These are phyloP conservation scores for Tuberolachnus salignus DNA, from an alignment of 2,888 invertebrate genomes.

Conservation along the genomic window DNA sequence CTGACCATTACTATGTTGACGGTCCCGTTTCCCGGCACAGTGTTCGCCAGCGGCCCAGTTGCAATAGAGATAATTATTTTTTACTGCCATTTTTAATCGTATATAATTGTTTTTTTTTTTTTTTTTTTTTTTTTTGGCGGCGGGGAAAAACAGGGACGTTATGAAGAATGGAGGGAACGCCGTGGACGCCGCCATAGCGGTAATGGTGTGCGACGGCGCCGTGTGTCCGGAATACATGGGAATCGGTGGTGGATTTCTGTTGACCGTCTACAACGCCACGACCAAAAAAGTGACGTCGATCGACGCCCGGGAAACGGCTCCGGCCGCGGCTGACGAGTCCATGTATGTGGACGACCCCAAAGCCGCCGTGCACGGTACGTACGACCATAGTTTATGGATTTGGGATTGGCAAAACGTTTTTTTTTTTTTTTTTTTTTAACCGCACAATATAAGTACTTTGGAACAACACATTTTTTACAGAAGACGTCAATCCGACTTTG, in stretches of 20 bases:
- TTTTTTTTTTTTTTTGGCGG: too few relatives aligned
- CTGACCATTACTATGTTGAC: too few relatives aligned
- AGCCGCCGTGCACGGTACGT: constrained; percentile 65
- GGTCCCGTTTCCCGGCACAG: too few relatives aligned
- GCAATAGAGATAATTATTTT: too few relatives aligned
- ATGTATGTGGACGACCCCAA: constrained; percentile 67
- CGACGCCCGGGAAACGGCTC: constrained; percentile 79
- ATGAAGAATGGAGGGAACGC: constrained; percentile 62
- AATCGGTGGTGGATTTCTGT: constrained; percentile 77
- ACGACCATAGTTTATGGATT: too few relatives aligned
- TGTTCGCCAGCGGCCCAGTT: too few relatives aligned
- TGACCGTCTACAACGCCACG: constrained; percentile 74
- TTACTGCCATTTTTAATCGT: not conserved
- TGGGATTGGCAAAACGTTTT: too few relatives aligned
- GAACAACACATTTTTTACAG: too few relatives aligned
- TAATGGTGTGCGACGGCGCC: constrained; percentile 63
- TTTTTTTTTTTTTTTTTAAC: too few relatives aligned
- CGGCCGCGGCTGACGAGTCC: constrained; percentile 67
- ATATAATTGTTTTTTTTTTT: not conserved
- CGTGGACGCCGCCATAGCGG: constrained; percentile 63
- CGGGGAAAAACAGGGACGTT: constrained; percentile 60
- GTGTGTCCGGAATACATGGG: constrained; percentile 63
- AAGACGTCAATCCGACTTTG: too few relatives aligned
- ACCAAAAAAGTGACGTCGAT: constrained; percentile 70
- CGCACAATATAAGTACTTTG: too few relatives aligned